phyloP scores from a whole-genome alignment of 1,140 invertebrate genomes.

The Aphis craccivora region DNA sequence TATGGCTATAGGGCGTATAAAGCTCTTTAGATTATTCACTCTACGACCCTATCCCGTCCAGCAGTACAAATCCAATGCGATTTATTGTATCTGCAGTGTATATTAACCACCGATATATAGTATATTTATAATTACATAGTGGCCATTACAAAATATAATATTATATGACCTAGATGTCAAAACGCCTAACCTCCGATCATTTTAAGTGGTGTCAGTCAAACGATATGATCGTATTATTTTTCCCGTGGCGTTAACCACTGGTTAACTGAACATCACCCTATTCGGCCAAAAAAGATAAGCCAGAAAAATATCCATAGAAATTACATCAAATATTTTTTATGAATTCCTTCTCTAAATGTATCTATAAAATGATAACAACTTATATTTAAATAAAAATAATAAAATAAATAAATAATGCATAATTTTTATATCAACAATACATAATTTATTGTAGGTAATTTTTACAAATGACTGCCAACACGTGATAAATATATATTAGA shows the following conservation, averaged over 20 bases:
- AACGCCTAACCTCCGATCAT: background rate
- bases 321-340: background rate
- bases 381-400: background rate
- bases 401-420: background rate
- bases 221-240: background rate
- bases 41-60: background rate
- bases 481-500: no score
- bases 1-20: background rate
- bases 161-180: background rate
- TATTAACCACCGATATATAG: background rate
- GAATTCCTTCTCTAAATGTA: background rate
- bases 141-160: background rate
- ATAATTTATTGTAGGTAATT: no score
- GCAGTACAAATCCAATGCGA: background rate
- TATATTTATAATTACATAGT: background rate
- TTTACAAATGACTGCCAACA: no score
- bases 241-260: background rate
- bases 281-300: background rate
- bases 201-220: background rate
- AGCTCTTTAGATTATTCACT: slow-evolving; percentile 3
- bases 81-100: background rate
- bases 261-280: background rate
- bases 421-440: background rate
- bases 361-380: background rate
- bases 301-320: background rate